phyloP scores from a whole-genome alignment of 2,797 vertebrate genomes.

The Semotilus atromaculatus region DNA sequence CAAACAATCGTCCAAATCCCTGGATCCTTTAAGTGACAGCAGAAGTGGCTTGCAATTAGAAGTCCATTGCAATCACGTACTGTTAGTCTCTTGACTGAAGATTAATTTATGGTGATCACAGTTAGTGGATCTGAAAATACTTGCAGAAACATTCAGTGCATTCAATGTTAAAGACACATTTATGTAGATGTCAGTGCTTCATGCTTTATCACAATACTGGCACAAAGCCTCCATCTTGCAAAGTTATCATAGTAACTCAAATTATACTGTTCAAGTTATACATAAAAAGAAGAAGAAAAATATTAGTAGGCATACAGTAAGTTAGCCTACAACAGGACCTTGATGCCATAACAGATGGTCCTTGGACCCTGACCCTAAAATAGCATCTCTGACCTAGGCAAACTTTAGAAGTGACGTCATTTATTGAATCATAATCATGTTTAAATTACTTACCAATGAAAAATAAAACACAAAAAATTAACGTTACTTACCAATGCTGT shows the following conservation, averaged over 20 bases:
- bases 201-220: not conserved
- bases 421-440: not conserved
- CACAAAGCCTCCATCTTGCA: not conserved
- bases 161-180: not conserved
- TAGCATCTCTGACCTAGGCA: not conserved
- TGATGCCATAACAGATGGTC: constrained; percentile 43
- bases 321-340: too few species aligned
- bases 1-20: constrained; percentile 80
- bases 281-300: not conserved
- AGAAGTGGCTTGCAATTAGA: not conserved
- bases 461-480: too few species aligned
- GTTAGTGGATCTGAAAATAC: not conserved
- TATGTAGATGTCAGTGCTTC: not conserved
- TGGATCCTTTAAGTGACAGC: constrained; percentile 66
- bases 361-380: constrained; percentile 26
- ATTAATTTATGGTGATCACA: not conserved
- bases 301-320: not conserved
- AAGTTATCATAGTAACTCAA: not conserved
- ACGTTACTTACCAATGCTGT: constrained; percentile 69
- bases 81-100: not conserved
- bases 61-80: not conserved
- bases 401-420: not conserved
- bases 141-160: not conserved
- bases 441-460: constrained; percentile 67
- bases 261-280: not conserved